phyloP scores from a whole-genome alignment of 2,797 vertebrate genomes.

The Xyrichtys novacula region DNA sequence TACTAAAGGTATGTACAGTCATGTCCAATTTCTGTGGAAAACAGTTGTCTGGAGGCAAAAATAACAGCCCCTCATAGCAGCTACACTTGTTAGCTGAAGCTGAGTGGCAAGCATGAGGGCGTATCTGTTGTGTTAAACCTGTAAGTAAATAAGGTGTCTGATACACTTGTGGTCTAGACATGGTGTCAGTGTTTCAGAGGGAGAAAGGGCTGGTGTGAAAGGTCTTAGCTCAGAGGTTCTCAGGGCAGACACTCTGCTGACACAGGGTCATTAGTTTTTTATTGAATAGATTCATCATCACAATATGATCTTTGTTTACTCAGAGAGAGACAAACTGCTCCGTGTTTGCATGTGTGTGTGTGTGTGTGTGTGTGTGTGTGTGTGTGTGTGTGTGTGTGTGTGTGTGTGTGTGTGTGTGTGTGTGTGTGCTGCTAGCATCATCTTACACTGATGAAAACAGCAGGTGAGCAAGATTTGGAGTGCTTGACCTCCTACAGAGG shows the following conservation, averaged over 20 bases:
- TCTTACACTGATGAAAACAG: conserved; percentile 21
- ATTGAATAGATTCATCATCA: conserved; percentile 56
- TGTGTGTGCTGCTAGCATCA: conserved; percentile 1
- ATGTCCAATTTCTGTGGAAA: too few species aligned
- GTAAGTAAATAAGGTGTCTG: background rate
- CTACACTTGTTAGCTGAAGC: background rate
- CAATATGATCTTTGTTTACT: conserved; percentile 36
- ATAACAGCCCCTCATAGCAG: background rate
- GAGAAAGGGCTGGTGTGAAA: conserved; percentile 8
- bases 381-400: conserved; percentile 12
- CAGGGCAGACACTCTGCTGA: conserved; percentile 13
- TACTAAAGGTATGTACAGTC: too few species aligned
- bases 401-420: background rate
- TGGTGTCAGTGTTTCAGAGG: background rate
- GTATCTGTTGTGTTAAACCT: background rate
- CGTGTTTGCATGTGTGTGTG: conserved; percentile 9
- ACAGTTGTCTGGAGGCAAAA: too few species aligned
- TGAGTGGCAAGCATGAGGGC: background rate
- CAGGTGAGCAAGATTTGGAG: conserved; percentile 8
- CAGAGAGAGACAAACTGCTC: background rate
- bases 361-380: background rate
- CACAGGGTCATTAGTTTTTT: conserved; percentile 34
- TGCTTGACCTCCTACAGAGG: conserved; percentile 3
- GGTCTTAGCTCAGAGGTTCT: conserved; percentile 5
- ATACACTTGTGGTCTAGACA: conserved; percentile 1